These are phyloP conservation scores for Zapornia atra DNA, from an alignment of 2,113 vertebrate species.

Conservation along the genomic window DNA sequence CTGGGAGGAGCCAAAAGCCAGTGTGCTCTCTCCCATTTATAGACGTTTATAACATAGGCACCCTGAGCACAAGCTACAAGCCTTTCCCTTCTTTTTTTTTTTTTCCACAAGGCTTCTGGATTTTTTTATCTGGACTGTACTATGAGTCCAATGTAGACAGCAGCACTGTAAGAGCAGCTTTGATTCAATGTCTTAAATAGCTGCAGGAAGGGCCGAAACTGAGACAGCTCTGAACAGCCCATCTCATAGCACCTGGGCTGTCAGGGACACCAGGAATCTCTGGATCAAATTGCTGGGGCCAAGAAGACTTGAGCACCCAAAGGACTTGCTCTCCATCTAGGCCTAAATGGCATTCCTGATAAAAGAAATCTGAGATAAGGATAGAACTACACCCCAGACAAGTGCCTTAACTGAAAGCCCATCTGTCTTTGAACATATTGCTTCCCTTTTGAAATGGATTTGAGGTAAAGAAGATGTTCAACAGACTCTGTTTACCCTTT, in stretches of 20 bases:
- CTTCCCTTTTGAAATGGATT: not conserved
- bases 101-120: not conserved
- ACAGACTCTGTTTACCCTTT: not conserved
- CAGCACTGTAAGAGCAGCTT: not conserved
- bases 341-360: not conserved
- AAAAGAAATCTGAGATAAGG: not conserved
- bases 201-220: not conserved
- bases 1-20: not conserved
- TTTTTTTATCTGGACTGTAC: not conserved
- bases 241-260: not conserved
- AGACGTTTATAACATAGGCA: not conserved
- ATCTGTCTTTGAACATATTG: not conserved
- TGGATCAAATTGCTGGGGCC: not conserved
- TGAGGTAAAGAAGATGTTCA: not conserved
- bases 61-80: not conserved
- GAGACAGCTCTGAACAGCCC: not conserved
- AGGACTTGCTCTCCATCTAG: not conserved
- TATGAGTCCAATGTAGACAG: not conserved
- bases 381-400: not conserved
- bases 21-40: not conserved
- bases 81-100: not conserved
- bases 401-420: not conserved
- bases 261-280: not conserved
- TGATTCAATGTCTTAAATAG: not conserved
- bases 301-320: not conserved